Base-by-base conservation (phyloP, 2,888 invertebrate genomes). In the Labia minor region DNA sequence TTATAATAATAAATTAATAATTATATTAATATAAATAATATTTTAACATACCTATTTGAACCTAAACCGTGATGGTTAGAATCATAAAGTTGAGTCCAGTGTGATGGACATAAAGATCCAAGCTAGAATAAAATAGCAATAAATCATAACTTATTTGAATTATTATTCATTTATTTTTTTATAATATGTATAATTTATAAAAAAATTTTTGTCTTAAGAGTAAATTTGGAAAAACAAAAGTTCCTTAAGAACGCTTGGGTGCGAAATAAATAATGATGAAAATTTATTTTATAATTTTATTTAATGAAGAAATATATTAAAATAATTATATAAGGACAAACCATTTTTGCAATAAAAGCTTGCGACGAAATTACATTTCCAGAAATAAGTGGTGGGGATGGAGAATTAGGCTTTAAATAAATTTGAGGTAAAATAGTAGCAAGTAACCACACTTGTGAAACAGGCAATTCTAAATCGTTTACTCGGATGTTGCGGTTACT, bases 21-120 rank as follows among this genome's bases (percentile, higher is more conserved):
- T n/a, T n/a, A n/a, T n/a, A n/a, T n/a, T n/a, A 8, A 3, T 1
- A 26, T 18, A 14, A 26, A 26, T 26, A 26, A 26, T n/a, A 16
- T 16, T 3, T 49, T 16, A 21, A 21, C 65, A 62, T 64, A 80
- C 72, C 92, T 83, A 80, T 94, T 95, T 67, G 88, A 84, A 21
- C 93, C 94, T n/a, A 89, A 79, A 0, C 95, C 95, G 78, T 93
- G 90, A 69, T 90, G 86, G 72, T 86, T 85, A 67, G 92, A 90
- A 73, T 88, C 86, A 80, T 95, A 95, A 65, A 95, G 79, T 69
- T 89, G 81, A 66, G 86, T 84, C 95, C 95, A 95, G 78, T 92
- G 91, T 67, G 88, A 88, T 1, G 80, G 80, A 69, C 77, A 79
- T 10, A 78, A 76, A 61, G 74, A 76, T 19, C 79, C 79, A 64